Evolutionary conservation across 1,140 invertebrate genomes (phyloP).

Genomic region (Calosoma granatense): DNA sequence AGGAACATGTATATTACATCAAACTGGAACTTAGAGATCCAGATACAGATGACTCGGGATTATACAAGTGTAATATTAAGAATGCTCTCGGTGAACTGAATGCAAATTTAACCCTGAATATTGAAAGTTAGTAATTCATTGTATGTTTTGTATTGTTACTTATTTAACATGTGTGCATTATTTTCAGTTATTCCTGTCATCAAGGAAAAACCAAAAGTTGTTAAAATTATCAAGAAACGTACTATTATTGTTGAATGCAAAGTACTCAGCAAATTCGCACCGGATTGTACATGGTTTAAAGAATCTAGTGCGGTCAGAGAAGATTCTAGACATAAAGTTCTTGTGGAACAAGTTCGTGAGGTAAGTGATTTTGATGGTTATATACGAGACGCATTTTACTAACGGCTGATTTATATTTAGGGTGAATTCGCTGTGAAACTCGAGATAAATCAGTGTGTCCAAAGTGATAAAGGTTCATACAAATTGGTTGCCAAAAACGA

Average conservation of each 20-base stretch:
- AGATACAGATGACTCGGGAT: conserved; percentile 86
- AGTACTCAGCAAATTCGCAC: conserved; percentile 78
- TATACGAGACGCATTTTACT: too few species aligned
- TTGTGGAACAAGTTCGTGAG: conserved; percentile 68
- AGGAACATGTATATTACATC: conserved; percentile 80
- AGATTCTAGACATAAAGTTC: conserved; percentile 60
- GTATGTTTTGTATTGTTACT: conserved; percentile 3
- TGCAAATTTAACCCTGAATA: conserved; percentile 92
- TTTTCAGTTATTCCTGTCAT: conserved; percentile 81
- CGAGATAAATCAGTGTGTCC: conserved; percentile 70
- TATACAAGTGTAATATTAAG: conserved; percentile 97
- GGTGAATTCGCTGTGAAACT: conserved; percentile 80
- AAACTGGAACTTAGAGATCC: conserved; percentile 87
- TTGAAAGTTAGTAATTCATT: conserved; percentile 70
- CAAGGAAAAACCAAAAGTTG: conserved; percentile 81
- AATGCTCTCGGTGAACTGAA: conserved; percentile 92
- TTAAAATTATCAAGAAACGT: conserved; percentile 80
- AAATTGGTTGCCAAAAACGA: conserved; percentile 87
- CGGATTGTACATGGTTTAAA: conserved; percentile 83
- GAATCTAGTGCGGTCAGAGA: conserved; percentile 68
- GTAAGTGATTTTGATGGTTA: conserved; percentile 35
- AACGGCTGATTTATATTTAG: conserved; percentile 34
- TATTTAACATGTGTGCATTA: conserved; percentile 20
- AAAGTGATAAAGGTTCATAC: conserved; percentile 76
- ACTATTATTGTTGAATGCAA: conserved; percentile 84